Conservation (phyloP, 64 coral and sea anemone species). For the Orbicella faveolata region DNA sequence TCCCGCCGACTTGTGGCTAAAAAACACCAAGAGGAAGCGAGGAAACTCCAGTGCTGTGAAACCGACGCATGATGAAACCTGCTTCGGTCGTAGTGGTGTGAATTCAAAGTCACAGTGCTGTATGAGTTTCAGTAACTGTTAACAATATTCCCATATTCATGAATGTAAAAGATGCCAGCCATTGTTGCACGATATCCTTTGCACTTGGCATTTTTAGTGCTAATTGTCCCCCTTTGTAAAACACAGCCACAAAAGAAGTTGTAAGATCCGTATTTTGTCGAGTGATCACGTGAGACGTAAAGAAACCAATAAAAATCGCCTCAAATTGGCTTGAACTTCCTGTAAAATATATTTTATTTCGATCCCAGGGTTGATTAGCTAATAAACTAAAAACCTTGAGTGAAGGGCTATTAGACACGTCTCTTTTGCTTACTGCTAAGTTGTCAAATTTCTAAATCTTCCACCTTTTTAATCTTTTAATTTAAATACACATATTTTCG, state of each 20-base stretch:
- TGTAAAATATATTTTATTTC: neutral
- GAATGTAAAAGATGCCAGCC: neutral
- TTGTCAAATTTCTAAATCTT: neutral
- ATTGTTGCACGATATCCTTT: neutral
- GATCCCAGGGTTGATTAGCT: neutral
- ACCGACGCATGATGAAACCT: neutral
- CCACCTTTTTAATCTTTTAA: neutral
- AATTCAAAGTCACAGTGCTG: neutral
- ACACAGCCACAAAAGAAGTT: neutral
- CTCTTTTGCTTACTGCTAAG: neutral
- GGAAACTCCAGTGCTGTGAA: neutral
- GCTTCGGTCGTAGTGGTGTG: neutral
- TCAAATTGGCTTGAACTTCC: neutral
- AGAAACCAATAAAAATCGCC: neutral
- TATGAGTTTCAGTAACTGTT: neutral
- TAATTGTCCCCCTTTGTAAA: neutral
- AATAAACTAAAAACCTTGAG: neutral
- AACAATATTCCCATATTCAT: neutral
- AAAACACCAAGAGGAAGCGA: neutral
- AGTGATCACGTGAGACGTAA: neutral
- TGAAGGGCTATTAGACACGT: neutral
- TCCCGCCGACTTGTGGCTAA: neutral
- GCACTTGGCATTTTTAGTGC: conserved; percentile 3
- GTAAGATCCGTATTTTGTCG: neutral
- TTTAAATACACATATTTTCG: no score